Percentiles rank a stretch among this genome's conserved stretches.
Evolutionary conservation across 1,140 invertebrate genomes (phyloP).

Genomic region (Rhagoletis pomonella): DNA sequence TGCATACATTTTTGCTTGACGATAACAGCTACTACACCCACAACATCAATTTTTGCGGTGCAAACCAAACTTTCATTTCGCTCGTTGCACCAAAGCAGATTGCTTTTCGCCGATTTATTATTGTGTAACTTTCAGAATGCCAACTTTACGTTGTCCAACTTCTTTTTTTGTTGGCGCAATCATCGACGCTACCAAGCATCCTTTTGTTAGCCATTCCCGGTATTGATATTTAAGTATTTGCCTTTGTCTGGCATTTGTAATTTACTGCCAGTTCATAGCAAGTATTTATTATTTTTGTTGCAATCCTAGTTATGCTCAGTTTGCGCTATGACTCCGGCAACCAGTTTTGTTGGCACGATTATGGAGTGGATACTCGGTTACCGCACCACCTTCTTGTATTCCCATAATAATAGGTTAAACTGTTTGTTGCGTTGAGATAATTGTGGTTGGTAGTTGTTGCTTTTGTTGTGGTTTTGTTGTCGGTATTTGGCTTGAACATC

Average conservation of each 20-base stretch:
- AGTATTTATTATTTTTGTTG: not conserved
- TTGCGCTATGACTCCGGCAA: too few relatives aligned
- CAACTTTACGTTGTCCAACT: not conserved
- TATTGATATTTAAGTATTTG: not conserved
- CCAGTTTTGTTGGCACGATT: conserved; percentile 5
- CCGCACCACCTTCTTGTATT: not conserved
- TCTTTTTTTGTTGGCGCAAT: not conserved
- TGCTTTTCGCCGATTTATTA: conserved; percentile 30
- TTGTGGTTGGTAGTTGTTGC: conserved; percentile 15
- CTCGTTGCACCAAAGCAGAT: conserved; percentile 14
- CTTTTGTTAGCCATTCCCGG: not conserved
- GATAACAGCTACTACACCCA: not conserved
- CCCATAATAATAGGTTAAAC: not conserved
- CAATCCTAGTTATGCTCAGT: not conserved
- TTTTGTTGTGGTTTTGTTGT: not conserved
- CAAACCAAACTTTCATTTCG: conserved; percentile 22
- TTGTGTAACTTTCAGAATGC: conserved; percentile 21
- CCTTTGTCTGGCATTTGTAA: not conserved
- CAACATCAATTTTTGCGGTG: not conserved
- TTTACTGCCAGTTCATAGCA: not conserved
- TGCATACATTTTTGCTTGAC: too few relatives aligned
- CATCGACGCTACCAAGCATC: not conserved
- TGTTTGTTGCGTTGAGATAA: conserved; percentile 18
- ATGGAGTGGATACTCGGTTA: not conserved
- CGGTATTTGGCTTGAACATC: not conserved